A percentile compares a stretch with the other conserved stretches of the same genome.
Conservation (phyloP, 2,797 vertebrate genomes). For the Calcarius lapponicus region DNA sequence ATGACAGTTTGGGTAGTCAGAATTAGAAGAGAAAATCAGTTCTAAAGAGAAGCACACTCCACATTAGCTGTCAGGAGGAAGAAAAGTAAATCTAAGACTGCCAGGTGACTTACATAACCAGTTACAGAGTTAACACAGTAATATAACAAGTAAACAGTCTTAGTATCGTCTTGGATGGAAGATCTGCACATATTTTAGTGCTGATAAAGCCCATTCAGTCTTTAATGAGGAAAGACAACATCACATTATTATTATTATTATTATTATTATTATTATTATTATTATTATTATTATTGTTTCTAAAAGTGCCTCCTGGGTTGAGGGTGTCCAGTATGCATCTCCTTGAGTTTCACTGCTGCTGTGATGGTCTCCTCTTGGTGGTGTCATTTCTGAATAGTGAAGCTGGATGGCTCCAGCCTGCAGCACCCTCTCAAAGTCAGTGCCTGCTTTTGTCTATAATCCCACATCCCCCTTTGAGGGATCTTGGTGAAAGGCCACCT, state of each 20-base stretch:
- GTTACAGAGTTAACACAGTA: neutral
- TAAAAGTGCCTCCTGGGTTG: neutral
- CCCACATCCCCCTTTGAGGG: no score
- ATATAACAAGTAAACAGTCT: neutral
- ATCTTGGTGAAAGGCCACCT: neutral
- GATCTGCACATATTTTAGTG: neutral
- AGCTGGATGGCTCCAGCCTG: neutral
- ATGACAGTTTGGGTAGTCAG: neutral
- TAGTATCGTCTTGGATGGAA: neutral
- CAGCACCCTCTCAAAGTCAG: neutral
- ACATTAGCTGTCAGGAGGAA: neutral
- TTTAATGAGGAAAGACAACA: neutral
- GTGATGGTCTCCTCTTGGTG: neutral
- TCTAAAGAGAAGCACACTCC: neutral
- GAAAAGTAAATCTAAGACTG: neutral
- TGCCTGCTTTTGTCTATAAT: neutral
- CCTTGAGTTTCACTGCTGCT: neutral
- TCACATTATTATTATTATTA: no score
- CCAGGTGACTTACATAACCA: neutral
- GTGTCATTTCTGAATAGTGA: neutral
- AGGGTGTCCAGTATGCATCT: neutral
- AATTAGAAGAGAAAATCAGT: neutral
- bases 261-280: neutral
- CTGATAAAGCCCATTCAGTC: neutral
- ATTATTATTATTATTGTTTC: neutral